These are phyloP conservation scores for Resseliella maxima DNA, from an alignment of 2,888 invertebrate species.

Conservation along the genomic window DNA sequence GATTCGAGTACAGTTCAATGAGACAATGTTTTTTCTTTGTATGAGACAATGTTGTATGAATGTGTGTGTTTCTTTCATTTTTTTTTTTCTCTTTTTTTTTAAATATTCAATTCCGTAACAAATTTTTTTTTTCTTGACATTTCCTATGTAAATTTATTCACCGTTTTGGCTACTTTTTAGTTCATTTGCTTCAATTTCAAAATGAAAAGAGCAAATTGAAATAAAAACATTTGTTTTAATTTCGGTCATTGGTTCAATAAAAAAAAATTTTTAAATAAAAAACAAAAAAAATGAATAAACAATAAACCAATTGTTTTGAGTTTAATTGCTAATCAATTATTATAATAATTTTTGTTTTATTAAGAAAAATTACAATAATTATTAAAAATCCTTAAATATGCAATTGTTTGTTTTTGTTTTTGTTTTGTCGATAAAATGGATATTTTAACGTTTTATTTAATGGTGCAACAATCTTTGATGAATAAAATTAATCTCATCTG, in stretches of 20 bases:
- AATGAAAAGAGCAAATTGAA: background rate
- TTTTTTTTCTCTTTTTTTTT: background rate
- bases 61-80: no score
- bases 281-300: background rate
- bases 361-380: conserved; percentile 20
- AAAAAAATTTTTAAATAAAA: no score
- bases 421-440: conserved; percentile 49
- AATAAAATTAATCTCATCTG: background rate
- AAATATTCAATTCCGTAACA: conserved; percentile 30
- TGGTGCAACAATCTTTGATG: conserved; percentile 21
- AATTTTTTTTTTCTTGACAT: conserved; percentile 34
- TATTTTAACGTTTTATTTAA: conserved; percentile 20
- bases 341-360: conserved; percentile 45
- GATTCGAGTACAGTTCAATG: background rate
- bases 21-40: background rate
- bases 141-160: conserved; percentile 43
- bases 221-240: no score
- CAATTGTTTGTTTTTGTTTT: no score
- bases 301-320: conserved; percentile 14
- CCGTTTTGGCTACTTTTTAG: background rate
- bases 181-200: conserved; percentile 1
- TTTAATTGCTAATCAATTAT: conserved; percentile 45
- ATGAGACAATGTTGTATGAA: no score
- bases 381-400: conserved; percentile 51
- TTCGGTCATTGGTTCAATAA: no score